Evolutionary conservation across 2,888 invertebrate genomes (phyloP), one percentile per base, ranked within the genome.

Genomic region (Caenorhabditis doughertyi): DNA sequence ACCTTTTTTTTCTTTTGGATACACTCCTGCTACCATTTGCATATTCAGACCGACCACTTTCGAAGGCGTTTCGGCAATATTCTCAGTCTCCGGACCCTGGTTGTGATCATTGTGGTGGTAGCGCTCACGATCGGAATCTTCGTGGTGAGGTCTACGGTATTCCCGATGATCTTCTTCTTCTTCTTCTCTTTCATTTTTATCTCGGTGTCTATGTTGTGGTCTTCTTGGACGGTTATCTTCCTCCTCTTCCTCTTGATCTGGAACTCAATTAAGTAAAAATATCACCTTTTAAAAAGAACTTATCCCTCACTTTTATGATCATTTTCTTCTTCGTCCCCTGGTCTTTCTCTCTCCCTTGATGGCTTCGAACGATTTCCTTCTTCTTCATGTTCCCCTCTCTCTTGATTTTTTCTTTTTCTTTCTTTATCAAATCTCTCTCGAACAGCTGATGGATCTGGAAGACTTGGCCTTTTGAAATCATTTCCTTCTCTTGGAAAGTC

Each of bases 21-120:
- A 85, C 42, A 84, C 62, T 42, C 87, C 87, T 2, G 85, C 87
- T 0, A 87, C 82, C 87, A 87, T 85, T 76, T 87, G 87, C 86
- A 86, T 85, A 55, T 87, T 85, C 68, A 87, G 65, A 47, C 87
- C 87, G 53, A 87, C 87, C 27, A 87, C 74, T 79, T 84, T 84
- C 64, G 84, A 71, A 55, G 81, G 74, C 60, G 67, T 67, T 60
- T 68, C 60, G 67, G 68, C 77, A 76, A 76, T 68, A 65, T 76
- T 71, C 44, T 73, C 62, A 68, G 56, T 68, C 29, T 73, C 62
- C 18, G 11, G 29, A 32, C 70, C 44, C 23, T 58, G 42, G 18
- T 58, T 47, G n/a, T 29, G 29, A 1, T 49, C 21, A 9, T 13
- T 35, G 13, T 51, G 23, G 51, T 65, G 65, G 5, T 35, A 11